Evolutionary conservation across 2,888 invertebrate genomes (phyloP).

Genomic region (Drosophila prolongata): DNA sequence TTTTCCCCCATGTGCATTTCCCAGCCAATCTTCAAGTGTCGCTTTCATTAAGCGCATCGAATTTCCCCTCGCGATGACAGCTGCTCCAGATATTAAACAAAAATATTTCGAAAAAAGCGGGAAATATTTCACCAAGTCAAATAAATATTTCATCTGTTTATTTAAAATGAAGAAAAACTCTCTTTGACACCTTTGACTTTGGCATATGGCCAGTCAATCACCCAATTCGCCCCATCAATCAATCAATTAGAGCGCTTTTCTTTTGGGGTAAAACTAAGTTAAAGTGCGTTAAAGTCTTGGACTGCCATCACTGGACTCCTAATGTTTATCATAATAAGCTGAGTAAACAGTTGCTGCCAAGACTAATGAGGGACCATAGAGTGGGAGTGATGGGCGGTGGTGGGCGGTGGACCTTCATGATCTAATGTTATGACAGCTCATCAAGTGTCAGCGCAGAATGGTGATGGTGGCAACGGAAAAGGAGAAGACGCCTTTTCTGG

Average conservation of each 20-base stretch:
- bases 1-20: constrained; percentile 7
- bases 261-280: constrained; percentile 33
- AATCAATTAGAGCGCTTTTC: constrained; percentile 61
- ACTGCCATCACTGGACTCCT: constrained; percentile 25
- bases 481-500: constrained; percentile 6
- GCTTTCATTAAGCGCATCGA: constrained; percentile 75
- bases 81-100: constrained; percentile 41
- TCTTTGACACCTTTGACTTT: constrained; percentile 61
- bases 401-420: constrained; percentile 54
- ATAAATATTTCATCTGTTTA: constrained; percentile 53
- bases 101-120: constrained; percentile 33
- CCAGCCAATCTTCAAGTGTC: constrained; percentile 56
- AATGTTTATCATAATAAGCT: constrained; percentile 76
- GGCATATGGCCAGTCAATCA: constrained; percentile 63
- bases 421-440: constrained; percentile 84
- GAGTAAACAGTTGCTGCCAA: constrained; percentile 67
- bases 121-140: constrained; percentile 55
- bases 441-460: constrained; percentile 77
- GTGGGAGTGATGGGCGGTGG: constrained; percentile 1
- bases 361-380: constrained; percentile 66
- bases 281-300: constrained; percentile 65
- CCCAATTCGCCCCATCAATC: constrained; percentile 49
- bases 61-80: constrained; percentile 64
- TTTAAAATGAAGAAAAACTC: constrained; percentile 11
- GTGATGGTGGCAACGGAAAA: constrained; percentile 2